A percentile compares a stretch with the other conserved stretches of the same genome.
These are phyloP conservation scores for Muscidifurax raptorellus DNA, from an alignment of 1,140 invertebrate species.

Conservation along the genomic window DNA sequence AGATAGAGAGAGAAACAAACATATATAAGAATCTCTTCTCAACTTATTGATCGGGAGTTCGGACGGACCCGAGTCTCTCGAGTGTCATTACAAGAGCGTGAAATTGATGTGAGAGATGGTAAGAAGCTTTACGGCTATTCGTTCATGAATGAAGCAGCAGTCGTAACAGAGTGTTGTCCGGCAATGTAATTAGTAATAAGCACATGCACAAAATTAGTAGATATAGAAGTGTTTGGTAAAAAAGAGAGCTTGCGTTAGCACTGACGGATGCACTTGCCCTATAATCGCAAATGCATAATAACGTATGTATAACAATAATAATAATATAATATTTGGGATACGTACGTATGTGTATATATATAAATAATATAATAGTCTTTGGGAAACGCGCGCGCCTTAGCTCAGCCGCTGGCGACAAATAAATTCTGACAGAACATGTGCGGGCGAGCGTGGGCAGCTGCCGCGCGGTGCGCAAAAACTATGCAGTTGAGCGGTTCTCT, in stretches of 20 bases:
- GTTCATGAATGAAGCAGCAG: not conserved
- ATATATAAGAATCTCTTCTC: not conserved
- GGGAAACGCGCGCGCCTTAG: not conserved
- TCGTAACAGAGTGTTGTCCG: no score
- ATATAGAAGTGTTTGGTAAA: not conserved
- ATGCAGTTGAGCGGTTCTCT: constrained; percentile 9
- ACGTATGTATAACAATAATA: no score
- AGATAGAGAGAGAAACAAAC: not conserved
- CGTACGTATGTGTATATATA: not conserved
- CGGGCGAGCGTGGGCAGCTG: no score
- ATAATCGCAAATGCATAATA: no score
- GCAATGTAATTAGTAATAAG: no score
- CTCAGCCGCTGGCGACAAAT: constrained; percentile 4
- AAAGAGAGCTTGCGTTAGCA: not conserved
- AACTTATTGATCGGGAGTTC: not conserved
- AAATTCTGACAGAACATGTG: constrained; percentile 13
- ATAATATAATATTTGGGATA: not conserved
- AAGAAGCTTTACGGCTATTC: not conserved
- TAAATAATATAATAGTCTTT: not conserved
- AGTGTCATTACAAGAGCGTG: not conserved
- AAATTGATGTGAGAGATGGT: not conserved
- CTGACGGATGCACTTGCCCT: constrained; percentile 6
- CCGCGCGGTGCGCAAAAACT: no score
- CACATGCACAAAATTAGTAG: not conserved
- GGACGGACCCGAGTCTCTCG: not conserved